Evolutionary conservation across 2,113 vertebrate species (phyloP).

Genomic region (Crocuta crocuta): DNA sequence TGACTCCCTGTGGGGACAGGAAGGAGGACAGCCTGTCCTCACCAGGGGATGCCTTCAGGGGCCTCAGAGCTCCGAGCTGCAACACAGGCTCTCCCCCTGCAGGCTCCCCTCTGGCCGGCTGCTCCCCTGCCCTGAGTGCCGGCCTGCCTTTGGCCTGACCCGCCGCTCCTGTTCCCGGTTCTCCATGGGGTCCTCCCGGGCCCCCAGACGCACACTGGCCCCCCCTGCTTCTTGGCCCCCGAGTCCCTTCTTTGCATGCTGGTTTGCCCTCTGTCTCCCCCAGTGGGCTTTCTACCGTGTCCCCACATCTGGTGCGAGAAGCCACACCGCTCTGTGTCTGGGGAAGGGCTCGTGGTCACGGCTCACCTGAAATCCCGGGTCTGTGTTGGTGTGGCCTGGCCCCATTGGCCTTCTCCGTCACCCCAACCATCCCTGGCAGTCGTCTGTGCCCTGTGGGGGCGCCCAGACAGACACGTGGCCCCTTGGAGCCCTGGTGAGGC

Average conservation of each 20-base stretch:
- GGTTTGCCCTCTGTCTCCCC: accelerated
- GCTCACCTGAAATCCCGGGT: accelerated
- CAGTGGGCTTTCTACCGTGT: background rate
- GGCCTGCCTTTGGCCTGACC: background rate
- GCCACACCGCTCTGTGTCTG: accelerated
- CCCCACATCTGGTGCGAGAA: accelerated
- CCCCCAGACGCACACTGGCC: background rate
- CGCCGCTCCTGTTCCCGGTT: no score
- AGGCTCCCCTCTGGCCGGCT: background rate
- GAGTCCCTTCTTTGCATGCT: accelerated
- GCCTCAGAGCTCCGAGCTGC: background rate
- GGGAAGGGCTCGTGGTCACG: accelerated
- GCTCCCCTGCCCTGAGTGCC: accelerated
- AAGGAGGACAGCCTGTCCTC: background rate
- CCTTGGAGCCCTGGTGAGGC: background rate
- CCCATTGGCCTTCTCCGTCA: accelerated
- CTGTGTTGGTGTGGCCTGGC: background rate
- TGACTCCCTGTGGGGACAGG: background rate
- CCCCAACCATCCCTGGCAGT: no score
- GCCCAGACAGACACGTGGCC: accelerated
- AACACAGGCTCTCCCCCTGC: background rate
- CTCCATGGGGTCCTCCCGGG: background rate
- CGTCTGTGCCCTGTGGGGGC: accelerated
- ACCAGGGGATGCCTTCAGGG: background rate
- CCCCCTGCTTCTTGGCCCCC: no score